Evolutionary conservation across 2,888 invertebrate genomes (phyloP).

Genomic region (Pandemis corylana): DNA sequence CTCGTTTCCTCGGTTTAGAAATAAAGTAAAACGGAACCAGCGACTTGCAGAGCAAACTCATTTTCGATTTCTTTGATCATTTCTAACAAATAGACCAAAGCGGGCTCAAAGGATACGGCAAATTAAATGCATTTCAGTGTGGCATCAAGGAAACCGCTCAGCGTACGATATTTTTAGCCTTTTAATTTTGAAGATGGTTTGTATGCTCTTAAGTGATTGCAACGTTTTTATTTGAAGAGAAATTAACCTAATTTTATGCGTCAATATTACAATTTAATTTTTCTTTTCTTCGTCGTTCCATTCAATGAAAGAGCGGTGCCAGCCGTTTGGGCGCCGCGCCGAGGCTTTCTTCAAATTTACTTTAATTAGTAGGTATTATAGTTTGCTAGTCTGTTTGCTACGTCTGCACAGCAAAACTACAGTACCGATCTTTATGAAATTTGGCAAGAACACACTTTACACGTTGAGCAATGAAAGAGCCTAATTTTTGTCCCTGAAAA

Average conservation of each 20-base stretch:
- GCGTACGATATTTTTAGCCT: slow-evolving; percentile 18
- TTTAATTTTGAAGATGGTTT: slow-evolving; percentile 21
- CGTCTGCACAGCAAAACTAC: no score
- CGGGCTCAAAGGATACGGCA: slow-evolving; percentile 24
- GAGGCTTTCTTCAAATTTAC: no score
- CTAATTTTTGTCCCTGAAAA: no score
- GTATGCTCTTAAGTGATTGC: slow-evolving; percentile 2
- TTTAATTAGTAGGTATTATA: no score
- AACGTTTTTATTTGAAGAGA: neutral
- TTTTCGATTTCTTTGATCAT: slow-evolving; percentile 40
- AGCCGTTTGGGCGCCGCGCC: no score
- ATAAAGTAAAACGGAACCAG: slow-evolving; percentile 27
- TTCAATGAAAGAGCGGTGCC: no score
- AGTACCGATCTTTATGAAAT: no score
- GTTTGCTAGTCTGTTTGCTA: no score
- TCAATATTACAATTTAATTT: neutral
- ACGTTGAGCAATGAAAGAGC: no score
- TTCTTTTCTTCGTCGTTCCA: neutral
- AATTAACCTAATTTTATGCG: slow-evolving; percentile 9
- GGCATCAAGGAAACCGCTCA: neutral
- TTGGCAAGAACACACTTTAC: no score
- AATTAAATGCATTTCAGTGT: slow-evolving; percentile 14
- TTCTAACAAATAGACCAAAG: slow-evolving; percentile 29
- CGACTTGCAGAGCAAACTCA: slow-evolving; percentile 34
- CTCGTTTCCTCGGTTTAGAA: slow-evolving; percentile 31